phyloP scores from a whole-genome alignment of 2,113 vertebrate genomes.

The Marmota monax region DNA sequence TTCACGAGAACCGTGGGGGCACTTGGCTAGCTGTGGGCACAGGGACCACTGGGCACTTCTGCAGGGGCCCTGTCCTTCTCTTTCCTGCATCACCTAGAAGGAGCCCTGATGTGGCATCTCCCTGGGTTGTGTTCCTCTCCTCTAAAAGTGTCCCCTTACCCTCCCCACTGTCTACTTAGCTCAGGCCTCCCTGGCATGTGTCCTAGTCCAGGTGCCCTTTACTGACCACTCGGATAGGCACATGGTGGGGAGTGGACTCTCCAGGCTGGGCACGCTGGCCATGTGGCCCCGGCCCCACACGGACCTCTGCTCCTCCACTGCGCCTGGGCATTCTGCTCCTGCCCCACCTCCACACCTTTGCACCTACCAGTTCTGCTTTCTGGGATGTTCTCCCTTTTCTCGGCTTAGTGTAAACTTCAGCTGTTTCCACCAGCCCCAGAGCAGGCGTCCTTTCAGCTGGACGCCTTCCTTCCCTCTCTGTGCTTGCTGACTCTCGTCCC shows the following conservation, averaged over 20 bases:
- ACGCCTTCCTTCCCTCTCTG: not conserved
- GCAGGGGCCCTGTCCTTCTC: not conserved
- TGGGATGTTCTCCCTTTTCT: not conserved
- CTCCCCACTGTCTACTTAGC: not conserved
- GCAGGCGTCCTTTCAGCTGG: not conserved
- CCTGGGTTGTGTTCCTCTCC: not conserved
- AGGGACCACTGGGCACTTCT: fast-evolving
- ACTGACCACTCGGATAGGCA: not conserved
- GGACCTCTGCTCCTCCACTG: not conserved
- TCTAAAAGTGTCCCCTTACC: not conserved
- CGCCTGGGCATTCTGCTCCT: no score
- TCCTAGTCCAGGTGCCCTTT: no score
- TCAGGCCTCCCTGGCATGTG: not conserved
- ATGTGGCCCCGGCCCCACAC: not conserved
- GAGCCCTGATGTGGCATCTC: not conserved
- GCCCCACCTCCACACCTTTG: not conserved
- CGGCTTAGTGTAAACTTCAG: not conserved
- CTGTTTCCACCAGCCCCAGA: not conserved
- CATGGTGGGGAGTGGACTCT: no score
- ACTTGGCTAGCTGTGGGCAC: not conserved
- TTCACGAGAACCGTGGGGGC: not conserved
- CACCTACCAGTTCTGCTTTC: not conserved
- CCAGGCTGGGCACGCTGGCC: not conserved
- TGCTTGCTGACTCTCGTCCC: no score
- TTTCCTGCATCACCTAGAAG: not conserved